Percentiles rank a stretch among this genome's conserved stretches.
Evolutionary conservation across 2,797 vertebrate genomes (phyloP).

Genomic region (Sternotherus odoratus): DNA sequence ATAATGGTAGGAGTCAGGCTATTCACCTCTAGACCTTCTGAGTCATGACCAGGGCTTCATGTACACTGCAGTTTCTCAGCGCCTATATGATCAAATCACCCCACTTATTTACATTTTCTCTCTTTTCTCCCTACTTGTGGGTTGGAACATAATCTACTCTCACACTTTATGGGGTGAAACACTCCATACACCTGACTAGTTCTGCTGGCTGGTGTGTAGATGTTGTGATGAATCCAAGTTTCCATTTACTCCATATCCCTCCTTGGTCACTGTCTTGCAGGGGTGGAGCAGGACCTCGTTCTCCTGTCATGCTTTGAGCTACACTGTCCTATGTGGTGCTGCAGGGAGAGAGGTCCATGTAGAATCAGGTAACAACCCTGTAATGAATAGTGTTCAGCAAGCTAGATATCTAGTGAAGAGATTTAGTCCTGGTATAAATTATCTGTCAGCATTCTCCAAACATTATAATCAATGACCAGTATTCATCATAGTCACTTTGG

Average conservation of each 20-base stretch:
- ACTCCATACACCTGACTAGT: not conserved
- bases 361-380: not conserved
- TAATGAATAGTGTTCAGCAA: too few species aligned
- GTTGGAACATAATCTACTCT: not conserved
- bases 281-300: too few species aligned
- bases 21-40: not conserved
- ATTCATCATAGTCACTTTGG: not conserved
- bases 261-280: too few species aligned
- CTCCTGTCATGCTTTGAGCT: too few species aligned
- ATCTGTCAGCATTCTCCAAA: not conserved
- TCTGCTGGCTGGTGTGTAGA: not conserved
- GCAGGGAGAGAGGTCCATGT: not conserved
- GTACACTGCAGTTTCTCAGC: not conserved
- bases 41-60: not conserved
- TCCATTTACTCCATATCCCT: too few species aligned
- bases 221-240: not conserved
- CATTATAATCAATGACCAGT: not conserved
- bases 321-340: not conserved
- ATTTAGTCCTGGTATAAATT: not conserved
- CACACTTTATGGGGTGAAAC: not conserved
- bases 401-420: not conserved
- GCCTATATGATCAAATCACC: not conserved
- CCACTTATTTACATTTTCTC: not conserved
- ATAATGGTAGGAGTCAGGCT: not conserved
- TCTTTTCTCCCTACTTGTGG: not conserved